These are phyloP conservation scores for Hippopotamyrus pictus DNA, from an alignment of 2,797 vertebrate species.

Conservation along the genomic window DNA sequence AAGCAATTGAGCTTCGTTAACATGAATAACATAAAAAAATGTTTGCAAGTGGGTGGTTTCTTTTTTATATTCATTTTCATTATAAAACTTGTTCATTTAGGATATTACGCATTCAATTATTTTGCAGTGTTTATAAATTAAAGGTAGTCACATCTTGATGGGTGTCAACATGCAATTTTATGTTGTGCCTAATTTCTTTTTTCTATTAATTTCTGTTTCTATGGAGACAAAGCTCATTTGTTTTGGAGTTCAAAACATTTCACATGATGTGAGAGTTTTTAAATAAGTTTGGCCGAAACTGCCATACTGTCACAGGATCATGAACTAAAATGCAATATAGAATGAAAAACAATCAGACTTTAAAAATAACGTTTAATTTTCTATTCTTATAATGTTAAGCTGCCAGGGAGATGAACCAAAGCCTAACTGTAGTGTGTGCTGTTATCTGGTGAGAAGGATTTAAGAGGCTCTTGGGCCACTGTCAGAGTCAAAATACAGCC, in stretches of 20 bases:
- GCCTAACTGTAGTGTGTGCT: background rate
- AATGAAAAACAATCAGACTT: background rate
- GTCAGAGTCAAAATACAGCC: background rate
- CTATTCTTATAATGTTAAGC: background rate
- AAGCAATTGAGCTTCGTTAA: background rate
- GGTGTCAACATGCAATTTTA: conserved; percentile 2
- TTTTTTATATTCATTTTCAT: background rate
- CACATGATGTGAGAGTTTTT: conserved; percentile 33
- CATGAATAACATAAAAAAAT: background rate
- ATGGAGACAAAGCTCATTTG: conserved; percentile 4
- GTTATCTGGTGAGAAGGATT: background rate
- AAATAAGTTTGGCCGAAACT: background rate
- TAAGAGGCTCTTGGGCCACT: background rate
- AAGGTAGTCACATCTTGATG: background rate
- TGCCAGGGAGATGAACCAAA: background rate
- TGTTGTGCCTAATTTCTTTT: conserved; percentile 10
- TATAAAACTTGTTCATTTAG: background rate
- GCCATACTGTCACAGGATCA: background rate
- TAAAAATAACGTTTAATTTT: background rate
- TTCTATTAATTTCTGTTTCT: conserved; percentile 8
- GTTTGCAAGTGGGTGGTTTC: background rate
- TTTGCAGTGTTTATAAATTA: background rate
- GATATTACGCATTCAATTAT: background rate
- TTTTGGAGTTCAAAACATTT: conserved; percentile 15
- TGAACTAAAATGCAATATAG: background rate